Evolutionary conservation across 2,888 invertebrate genomes (phyloP).

Genomic region (Leucoptera coffeella): DNA sequence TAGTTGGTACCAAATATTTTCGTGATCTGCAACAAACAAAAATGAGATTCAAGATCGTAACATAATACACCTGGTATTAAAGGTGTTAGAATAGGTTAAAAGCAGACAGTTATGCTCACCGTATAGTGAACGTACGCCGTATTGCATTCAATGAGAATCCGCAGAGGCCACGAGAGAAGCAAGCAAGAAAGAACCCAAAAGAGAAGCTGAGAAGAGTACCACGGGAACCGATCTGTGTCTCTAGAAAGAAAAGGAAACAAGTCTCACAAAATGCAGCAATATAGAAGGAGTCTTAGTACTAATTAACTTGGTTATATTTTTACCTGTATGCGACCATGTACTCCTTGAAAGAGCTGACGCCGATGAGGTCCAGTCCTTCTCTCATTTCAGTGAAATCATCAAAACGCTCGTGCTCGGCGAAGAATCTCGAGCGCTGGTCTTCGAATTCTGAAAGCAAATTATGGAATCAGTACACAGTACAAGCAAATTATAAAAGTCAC

Average conservation of each 20-base stretch:
- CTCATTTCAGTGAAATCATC: constrained; percentile 84
- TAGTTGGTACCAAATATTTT: constrained; percentile 75
- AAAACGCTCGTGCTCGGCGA: constrained; percentile 69
- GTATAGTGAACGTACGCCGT: constrained; percentile 78
- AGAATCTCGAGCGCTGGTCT: constrained; percentile 73
- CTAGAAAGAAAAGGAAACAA: constrained; percentile 14
- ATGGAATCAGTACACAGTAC: no score
- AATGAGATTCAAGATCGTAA: background rate
- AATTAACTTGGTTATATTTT: constrained; percentile 1
- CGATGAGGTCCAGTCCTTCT: constrained; percentile 70
- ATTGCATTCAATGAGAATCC: constrained; percentile 72
- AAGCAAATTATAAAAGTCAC: no score
- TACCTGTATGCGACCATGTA: constrained; percentile 51
- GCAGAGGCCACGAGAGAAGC: constrained; percentile 76
- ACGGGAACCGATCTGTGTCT: constrained; percentile 48
- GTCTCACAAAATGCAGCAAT: no score
- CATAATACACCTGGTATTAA: background rate
- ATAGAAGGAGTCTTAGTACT: no score
- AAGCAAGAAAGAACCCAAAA: constrained; percentile 72
- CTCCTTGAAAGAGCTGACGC: constrained; percentile 52
- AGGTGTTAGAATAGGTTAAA: background rate
- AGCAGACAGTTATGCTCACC: constrained; percentile 39
- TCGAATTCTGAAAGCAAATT: constrained; percentile 60
- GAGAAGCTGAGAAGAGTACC: constrained; percentile 62
- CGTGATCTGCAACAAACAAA: constrained; percentile 46